phyloP scores from a whole-genome alignment of 2,888 invertebrate species.

The Eulithis testata region DNA sequence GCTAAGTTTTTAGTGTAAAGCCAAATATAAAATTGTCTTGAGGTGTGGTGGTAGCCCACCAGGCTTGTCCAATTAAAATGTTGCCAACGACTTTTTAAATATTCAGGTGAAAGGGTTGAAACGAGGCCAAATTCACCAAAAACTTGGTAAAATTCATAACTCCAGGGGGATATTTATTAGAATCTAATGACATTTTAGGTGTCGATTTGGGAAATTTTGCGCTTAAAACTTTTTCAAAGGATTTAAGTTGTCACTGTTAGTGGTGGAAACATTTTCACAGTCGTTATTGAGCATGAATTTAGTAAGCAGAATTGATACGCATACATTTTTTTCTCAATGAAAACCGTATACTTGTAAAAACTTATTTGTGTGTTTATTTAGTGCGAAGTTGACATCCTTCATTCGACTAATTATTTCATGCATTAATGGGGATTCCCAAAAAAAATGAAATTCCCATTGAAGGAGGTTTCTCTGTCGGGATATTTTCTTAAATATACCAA shows the following conservation, averaged over 20 bases:
- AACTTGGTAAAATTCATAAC: conserved; percentile 77
- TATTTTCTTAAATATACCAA: too few species aligned
- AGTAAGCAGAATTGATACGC: background rate
- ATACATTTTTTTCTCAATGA: background rate
- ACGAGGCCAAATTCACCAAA: conserved; percentile 60
- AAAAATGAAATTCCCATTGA: too few species aligned
- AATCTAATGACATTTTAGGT: conserved; percentile 81
- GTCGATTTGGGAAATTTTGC: conserved; percentile 77
- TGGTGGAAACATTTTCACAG: conserved; percentile 23
- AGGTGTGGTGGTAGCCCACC: conserved; percentile 37
- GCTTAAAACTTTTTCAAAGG: conserved; percentile 60
- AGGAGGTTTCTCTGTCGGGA: too few species aligned
- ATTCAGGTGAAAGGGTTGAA: conserved; percentile 77
- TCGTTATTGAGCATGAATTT: background rate
- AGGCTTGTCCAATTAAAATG: conserved; percentile 82
- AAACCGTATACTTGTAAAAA: too few species aligned
- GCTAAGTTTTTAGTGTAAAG: too few species aligned
- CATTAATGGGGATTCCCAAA: too few species aligned
- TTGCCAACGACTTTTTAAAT: conserved; percentile 84
- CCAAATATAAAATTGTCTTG: too few species aligned
- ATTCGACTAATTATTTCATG: too few species aligned
- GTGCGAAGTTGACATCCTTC: too few species aligned
- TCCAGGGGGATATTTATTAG: conserved; percentile 72
- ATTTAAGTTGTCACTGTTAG: conserved; percentile 53
- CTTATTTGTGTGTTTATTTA: too few species aligned